phyloP scores from a whole-genome alignment of 2,113 vertebrate species.

The Acrocephalus arundinaceus region DNA sequence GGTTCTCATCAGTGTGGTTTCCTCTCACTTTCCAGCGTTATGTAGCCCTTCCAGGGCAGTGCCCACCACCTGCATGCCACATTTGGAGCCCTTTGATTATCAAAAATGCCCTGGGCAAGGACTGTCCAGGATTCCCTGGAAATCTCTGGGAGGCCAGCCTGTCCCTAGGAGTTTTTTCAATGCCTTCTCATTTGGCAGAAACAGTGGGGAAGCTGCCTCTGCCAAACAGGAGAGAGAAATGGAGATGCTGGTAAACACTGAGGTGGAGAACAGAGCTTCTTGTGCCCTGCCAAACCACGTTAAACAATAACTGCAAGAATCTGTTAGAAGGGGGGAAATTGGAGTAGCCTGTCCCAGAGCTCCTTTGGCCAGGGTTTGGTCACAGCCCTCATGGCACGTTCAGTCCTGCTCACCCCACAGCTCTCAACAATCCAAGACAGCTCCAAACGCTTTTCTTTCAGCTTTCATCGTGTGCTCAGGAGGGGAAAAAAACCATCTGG shows the following conservation, averaged over 20 bases:
- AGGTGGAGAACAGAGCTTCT: not conserved
- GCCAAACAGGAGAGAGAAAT: not conserved
- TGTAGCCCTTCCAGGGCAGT: not conserved
- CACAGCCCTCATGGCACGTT: not conserved
- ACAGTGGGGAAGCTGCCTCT: not conserved
- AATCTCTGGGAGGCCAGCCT: not conserved
- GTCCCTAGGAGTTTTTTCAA: not conserved
- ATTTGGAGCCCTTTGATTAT: constrained; percentile 27
- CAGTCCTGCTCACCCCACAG: not conserved
- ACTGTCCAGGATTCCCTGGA: not conserved
- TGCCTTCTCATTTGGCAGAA: not conserved
- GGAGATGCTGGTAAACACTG: not conserved
- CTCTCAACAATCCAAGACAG: not conserved
- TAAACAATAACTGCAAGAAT: not conserved
- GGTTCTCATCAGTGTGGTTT: not conserved
- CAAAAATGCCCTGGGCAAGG: not conserved
- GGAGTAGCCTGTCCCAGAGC: not conserved
- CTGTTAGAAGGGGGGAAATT: not conserved
- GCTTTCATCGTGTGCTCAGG: not conserved
- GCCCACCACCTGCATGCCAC: not conserved
- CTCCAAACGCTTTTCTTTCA: not conserved
- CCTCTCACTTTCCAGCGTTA: not conserved
- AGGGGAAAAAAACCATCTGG: constrained; percentile 13
- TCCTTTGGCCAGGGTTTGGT: not conserved
- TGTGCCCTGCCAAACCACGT: not conserved